These are phyloP conservation scores for Cynopterus brachyotis DNA, from an alignment of 2,113 vertebrate genomes.

Conservation along the genomic window DNA sequence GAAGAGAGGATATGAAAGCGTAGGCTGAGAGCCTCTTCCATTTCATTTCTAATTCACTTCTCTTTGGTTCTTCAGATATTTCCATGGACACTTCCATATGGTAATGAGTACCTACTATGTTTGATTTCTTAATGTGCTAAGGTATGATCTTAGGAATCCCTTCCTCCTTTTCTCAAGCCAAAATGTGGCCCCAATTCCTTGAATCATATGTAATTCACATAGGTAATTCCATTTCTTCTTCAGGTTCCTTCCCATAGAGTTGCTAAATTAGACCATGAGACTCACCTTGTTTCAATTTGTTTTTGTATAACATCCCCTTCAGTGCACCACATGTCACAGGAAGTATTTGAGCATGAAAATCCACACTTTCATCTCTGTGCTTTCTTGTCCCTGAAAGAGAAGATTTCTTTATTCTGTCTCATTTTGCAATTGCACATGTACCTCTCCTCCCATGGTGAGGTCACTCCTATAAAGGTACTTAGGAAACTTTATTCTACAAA, in stretches of 20 bases:
- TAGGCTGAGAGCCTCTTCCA: background rate
- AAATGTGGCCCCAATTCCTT: background rate
- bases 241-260: background rate
- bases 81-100: background rate
- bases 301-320: constrained; percentile 46
- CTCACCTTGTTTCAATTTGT: constrained; percentile 40
- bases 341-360: constrained; percentile 11
- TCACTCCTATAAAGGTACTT: background rate
- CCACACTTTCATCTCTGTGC: fast-evolving
- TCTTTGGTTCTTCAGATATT: background rate
- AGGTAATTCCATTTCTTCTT: background rate
- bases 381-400: constrained; percentile 49
- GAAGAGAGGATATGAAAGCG: background rate
- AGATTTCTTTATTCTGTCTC: background rate
- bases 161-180: background rate
- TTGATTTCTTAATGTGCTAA: background rate
- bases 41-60: background rate
- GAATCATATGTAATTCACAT: background rate
- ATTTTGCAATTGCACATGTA: background rate
- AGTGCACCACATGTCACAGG: constrained; percentile 43
- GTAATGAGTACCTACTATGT: background rate
- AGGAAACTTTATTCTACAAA: background rate
- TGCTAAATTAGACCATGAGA: background rate
- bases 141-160: background rate
- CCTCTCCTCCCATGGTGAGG: background rate